These are phyloP conservation scores for Anastrepha ludens DNA, from an alignment of 1,140 invertebrate species.

Conservation along the genomic window DNA sequence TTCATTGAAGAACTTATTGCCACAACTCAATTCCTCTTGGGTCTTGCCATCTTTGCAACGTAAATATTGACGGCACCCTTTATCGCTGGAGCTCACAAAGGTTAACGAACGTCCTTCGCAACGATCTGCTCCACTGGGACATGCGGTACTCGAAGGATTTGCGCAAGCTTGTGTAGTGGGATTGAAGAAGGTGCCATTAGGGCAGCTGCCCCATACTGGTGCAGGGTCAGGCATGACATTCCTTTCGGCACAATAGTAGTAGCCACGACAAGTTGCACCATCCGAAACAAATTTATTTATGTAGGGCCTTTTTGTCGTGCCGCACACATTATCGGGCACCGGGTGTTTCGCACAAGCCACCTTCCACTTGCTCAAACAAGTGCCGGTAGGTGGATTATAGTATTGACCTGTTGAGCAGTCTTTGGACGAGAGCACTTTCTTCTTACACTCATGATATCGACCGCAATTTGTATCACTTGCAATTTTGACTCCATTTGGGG, in stretches of 20 bases:
- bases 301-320: conserved; percentile 63
- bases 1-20: conserved; percentile 45
- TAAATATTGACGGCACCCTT: conserved; percentile 64
- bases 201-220: conserved; percentile 59
- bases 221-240: conserved; percentile 63
- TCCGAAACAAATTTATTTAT: conserved; percentile 64
- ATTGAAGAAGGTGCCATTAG: conserved; percentile 61
- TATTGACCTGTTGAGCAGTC: conserved; percentile 60
- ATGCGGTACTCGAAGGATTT: conserved; percentile 56
- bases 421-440: background rate
- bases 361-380: conserved; percentile 59
- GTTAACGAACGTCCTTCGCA: conserved; percentile 63
- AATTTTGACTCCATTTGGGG: conserved; percentile 35
- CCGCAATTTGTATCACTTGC: conserved; percentile 62
- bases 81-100: conserved; percentile 57
- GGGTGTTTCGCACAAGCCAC: conserved; percentile 63
- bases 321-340: conserved; percentile 62
- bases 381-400: conserved; percentile 57
- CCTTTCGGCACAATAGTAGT: conserved; percentile 64
- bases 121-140: conserved; percentile 60
- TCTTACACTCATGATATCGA: conserved; percentile 60
- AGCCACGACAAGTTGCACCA: conserved; percentile 65
- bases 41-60: conserved; percentile 60
- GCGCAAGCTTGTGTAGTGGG: conserved; percentile 58
- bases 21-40: conserved; percentile 5